Evolutionary conservation across 1,140 invertebrate genomes (phyloP), one percentile per base, ranked within the genome.

Genomic region (Thaumetopoea pityocampa): DNA sequence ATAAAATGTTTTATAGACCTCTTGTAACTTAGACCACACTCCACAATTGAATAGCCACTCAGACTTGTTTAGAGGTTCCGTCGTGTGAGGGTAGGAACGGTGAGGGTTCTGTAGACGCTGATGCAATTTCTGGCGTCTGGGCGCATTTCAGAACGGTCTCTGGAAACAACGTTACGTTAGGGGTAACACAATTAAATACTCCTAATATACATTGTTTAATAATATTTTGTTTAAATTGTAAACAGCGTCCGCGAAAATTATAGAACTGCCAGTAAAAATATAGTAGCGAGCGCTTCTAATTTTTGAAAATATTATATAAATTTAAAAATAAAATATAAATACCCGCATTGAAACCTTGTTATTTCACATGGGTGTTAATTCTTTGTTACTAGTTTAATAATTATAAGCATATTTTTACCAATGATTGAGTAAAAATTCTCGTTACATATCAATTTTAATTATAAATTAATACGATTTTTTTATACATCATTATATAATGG

Each of bases 1-100:
- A 17, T 2, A 17, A 16, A 17, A 5, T 17, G 3, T 30, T 30
- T 30, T 5, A 12, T 5, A 11, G 5, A 9, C 7, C 49, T 44
- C 28, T 40, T 40, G 23, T 42, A 26, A 29, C 36, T 51, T 72
- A 5, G 15, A 7, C 20, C 43, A 29, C 33, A 23, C 36, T 5
- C 22, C 27, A 17, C 27, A 16, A 41, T 37, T 35, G 30, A 28
- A 41, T 48, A 58, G 45, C 51, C 53, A 67, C 67, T 67, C 61
- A 64, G 55, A 66, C 61, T 57, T 63, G 51, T 63, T 67, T 56
- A 67, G 55, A 51, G 45, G 51, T 57, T 42, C 44, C 15, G 16
- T 5, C 50, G 35, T 50, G 50, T 53, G 48, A 63, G 59, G 62
- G 67, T 59, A 58, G 46, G 57, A 52, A 45, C 68, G 51, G 57